Conservation (phyloP, 92 coral and sea anemone species). For the Epizoanthus ramosus region DNA sequence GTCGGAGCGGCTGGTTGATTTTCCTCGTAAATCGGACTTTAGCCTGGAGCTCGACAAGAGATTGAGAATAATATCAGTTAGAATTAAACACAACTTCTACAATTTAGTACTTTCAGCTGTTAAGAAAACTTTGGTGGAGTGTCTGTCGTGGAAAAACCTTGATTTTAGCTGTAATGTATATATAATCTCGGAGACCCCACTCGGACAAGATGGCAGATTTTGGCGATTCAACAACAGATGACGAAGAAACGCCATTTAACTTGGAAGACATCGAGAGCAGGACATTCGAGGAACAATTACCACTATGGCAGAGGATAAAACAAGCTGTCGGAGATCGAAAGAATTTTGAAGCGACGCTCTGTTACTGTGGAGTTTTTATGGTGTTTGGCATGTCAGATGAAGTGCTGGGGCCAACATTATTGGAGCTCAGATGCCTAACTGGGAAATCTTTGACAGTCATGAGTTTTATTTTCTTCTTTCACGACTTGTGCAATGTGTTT, state of each 20-base stretch:
- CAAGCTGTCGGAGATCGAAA: slow-evolving; percentile 64
- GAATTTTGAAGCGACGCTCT: slow-evolving; percentile 75
- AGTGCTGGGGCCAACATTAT: slow-evolving; percentile 80
- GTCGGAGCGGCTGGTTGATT: background rate
- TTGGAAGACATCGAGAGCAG: slow-evolving; percentile 78
- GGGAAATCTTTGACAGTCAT: slow-evolving; percentile 82
- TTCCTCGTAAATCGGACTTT: background rate
- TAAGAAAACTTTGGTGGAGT: background rate
- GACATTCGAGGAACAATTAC: slow-evolving; percentile 63
- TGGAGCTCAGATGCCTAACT: slow-evolving; percentile 78
- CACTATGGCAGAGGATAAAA: slow-evolving; percentile 60
- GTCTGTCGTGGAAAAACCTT: background rate
- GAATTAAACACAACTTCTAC: background rate
- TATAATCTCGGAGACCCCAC: background rate
- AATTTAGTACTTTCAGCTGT: background rate
- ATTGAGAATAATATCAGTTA: background rate
- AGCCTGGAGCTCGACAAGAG: background rate
- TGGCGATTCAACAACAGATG: slow-evolving; percentile 71
- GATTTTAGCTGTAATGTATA: background rate
- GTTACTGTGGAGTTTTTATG: slow-evolving; percentile 88
- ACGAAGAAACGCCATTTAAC: slow-evolving; percentile 79
- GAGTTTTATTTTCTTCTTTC: slow-evolving; percentile 86
- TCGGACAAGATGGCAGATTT: slow-evolving; percentile 60
- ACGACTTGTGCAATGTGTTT: slow-evolving; percentile 86
- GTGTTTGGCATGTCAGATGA: slow-evolving; percentile 95